These are phyloP conservation scores for Trichonephila inaurata DNA, from an alignment of 1,140 invertebrate genomes.

Conservation along the genomic window DNA sequence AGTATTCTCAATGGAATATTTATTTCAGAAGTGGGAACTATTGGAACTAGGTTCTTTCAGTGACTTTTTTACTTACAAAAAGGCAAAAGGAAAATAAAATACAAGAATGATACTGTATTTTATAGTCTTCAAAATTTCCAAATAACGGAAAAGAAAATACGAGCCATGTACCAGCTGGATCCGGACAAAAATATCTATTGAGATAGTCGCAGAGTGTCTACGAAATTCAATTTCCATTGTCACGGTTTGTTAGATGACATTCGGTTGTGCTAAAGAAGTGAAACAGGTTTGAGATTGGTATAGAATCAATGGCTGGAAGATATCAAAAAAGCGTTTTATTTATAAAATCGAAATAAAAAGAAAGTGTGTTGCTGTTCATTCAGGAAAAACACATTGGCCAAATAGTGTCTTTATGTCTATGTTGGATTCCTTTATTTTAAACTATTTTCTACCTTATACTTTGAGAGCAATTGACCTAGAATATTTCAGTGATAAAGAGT, in stretches of 20 bases:
- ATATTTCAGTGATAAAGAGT: too few species aligned
- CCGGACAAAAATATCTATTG: not conserved
- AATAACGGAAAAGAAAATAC: slow-evolving; percentile 10
- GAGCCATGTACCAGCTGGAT: not conserved
- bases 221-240: not conserved
- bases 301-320: not conserved
- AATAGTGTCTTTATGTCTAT: too few species aligned
- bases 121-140: slow-evolving; percentile 27
- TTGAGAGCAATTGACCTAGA: too few species aligned
- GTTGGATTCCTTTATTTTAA: too few species aligned
- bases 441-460: too few species aligned
- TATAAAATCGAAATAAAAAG: not conserved
- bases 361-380: too few species aligned
- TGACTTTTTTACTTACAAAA: not conserved
- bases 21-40: not conserved
- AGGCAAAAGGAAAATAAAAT: not conserved
- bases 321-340: not conserved
- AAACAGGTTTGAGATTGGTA: not conserved
- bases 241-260: slow-evolving; percentile 7
- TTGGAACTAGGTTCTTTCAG: not conserved
- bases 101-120: not conserved
- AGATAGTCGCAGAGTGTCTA: not conserved
- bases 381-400: too few species aligned
- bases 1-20: slow-evolving; percentile 17
- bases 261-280: not conserved